Evolutionary conservation across 2,888 invertebrate genomes (phyloP), one percentile per base, ranked within the genome.

Genomic region (Ormyrus thymus): DNA sequence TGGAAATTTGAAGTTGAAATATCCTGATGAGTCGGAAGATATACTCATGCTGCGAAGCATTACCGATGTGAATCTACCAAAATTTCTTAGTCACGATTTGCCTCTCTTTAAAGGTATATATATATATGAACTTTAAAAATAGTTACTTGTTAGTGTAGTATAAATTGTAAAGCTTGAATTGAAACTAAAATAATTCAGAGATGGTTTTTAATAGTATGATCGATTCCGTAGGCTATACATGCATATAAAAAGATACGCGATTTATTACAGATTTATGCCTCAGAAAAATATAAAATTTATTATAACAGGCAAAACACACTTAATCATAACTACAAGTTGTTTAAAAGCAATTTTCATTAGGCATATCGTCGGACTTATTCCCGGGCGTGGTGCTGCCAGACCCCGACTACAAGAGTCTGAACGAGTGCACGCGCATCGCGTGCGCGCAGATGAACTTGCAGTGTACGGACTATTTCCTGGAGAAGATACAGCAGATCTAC

Each of bases 351-450:
- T 29, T 2, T 29, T 29, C 29, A 29, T 4, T 56, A 92, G 98
- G 97, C 70, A 98, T 98, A 74, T 96, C 97, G 13, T 96, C 97
- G 0, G 98, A 98, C 91, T 91, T 98, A 86, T 98, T 98, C 90
- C 98, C 98, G 6, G 97, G 97, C 0, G 92, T 97, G 0, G 91
- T 92, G 0, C 90, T 97, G 45, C 96, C 96, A 0, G 92, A 92
- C 78, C 94, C 97, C 0, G 97, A 97, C 85, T 95, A 98, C 87
- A 94, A 93, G 0, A 90, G 93, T 7, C 92, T 96, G 79, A 93
- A 95, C 83, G 90, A 91, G 29, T 94, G 94, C 8, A 91, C 93
- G 83, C 90, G 91, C 69, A 93, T 95, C 83, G 93, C 93, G 0
- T 96, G 96, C 84, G 92, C 90, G 0, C 91, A 90, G 7, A 93